phyloP scores from a whole-genome alignment of 2,113 vertebrate species.

The Stigmatopora argus region DNA sequence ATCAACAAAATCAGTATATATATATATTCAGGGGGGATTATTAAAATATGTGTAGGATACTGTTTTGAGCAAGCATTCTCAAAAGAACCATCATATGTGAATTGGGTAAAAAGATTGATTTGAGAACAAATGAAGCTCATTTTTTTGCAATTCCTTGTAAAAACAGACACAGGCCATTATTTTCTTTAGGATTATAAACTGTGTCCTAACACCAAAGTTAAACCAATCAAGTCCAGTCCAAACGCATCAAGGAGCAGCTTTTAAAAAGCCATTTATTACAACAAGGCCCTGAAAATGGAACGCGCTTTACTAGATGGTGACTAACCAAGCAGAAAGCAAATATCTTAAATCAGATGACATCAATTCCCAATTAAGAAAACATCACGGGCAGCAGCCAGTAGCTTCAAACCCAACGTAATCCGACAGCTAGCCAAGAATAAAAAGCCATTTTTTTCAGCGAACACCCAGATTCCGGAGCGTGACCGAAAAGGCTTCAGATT shows the following conservation, averaged over 20 bases:
- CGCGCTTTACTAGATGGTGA: slow-evolving; percentile 46
- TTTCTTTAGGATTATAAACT: too few species aligned
- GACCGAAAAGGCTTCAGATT: slow-evolving; percentile 6
- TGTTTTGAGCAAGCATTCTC: too few species aligned
- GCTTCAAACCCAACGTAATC: background rate
- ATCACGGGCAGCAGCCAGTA: background rate
- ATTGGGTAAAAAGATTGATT: too few species aligned
- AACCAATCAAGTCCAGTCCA: too few species aligned
- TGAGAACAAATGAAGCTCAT: too few species aligned
- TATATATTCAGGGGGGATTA: too few species aligned
- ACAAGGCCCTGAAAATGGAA: slow-evolving; percentile 45
- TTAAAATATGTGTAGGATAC: too few species aligned
- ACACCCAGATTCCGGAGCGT: slow-evolving; percentile 6
- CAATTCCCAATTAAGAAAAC: background rate
- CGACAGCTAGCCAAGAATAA: background rate
- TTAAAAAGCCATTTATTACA: slow-evolving; percentile 64
- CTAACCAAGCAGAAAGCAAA: slow-evolving; percentile 47
- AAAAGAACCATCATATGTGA: too few species aligned
- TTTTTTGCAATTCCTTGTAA: too few species aligned
- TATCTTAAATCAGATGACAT: background rate
- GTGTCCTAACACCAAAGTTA: too few species aligned
- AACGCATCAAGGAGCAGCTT: slow-evolving; percentile 59
- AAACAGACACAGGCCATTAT: too few species aligned
- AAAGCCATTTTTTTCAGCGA: slow-evolving; percentile 8
- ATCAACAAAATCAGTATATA: too few species aligned